Evolutionary conservation across 2,888 invertebrate genomes (phyloP), one percentile per base, ranked within the genome.

Genomic region (Tanaodytes sp.): DNA sequence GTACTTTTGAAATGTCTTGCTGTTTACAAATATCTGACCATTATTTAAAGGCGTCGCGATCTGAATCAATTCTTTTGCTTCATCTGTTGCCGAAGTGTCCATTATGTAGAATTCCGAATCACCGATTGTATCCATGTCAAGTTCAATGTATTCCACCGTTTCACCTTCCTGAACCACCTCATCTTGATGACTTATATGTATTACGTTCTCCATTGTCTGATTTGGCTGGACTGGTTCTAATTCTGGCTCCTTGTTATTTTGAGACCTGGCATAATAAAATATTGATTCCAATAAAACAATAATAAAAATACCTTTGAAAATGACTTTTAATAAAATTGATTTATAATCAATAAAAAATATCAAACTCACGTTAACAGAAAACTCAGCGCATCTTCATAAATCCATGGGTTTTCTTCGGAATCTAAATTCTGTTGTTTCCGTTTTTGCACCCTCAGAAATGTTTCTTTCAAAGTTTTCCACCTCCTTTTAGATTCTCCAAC

Each of bases 381-480:
- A 55, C 74, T 82, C 33, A 84, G 59, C 16, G 80, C 78, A 64
- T 84, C 82, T 54, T 84, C 84, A 48, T 83, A 84, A 14, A 82
- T 74, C 84, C 84, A 84, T 73, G 83, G 84, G 49, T 83, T 83
- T 19, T 27, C 45, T 6, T 80, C 75, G 55, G 78, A 71, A n/a
- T 72, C 75, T 1, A 16, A 30, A 9, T 81, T 75, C 62, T 78
- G 77, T 15, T 74, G 78, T 62, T 82, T 82, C 42, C 80, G 79
- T 51, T 84, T 84, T 11, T 83, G 67, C 54, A 84, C 80, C 2
- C 82, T 78, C 9, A 82, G 81, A 48, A 83, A 84, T 0, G 83
- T 83, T 46, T 84, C 83, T 2, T 82, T 77, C 20, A 84, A 70
- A 59, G 80, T 83, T 68, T 84, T 84, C 84, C 84, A 84, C 58